Evolutionary conservation across 2,113 vertebrate genomes (phyloP), one percentile per base, ranked within the genome.

Genomic region (Strigops habroptila): DNA sequence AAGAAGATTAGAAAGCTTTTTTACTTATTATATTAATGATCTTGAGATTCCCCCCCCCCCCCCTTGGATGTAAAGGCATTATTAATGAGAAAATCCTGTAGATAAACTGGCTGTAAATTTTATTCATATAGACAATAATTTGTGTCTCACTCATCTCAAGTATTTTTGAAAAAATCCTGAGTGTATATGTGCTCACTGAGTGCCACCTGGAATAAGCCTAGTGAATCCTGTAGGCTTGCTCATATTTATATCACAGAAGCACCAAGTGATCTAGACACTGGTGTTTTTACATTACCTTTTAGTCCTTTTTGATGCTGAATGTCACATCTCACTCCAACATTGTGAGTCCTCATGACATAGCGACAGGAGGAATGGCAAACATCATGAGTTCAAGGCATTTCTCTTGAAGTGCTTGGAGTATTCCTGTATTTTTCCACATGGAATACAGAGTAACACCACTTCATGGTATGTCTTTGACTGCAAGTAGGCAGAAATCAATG

Each of bases 401-500:
- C 70, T 75, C n/a, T 68, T 39, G 39, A 90, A 79, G 35, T 65
- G 64, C 15, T 95, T 87, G 48, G 91, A 97, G 30, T 70, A 53
- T 77, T 71, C 91, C 83, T 92, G 71, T 39, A 30, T 91, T 96
- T 97, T 97, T 95, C 89, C 71, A 51, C 59, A 16, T 31, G 63
- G 63, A 39, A 91, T 70, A 57, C 14, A 57, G 81, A 86, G 41
- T 65, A 79, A 60, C 30, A 79, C 18, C 74, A 63, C 59, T 82
- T 87, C 1, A 10, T 76, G 41, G n/a, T 76, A 68, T 7, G 23
- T 63, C 53, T 96, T 62, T 81, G 65, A 86, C 33, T 88, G 46
- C 78, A 97, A 93, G 62, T 49, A 87, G 41, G 71, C 65, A 97
- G 89, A 96, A 96, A 96, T 96, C 92, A 92, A n/a, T 94, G 87